phyloP scores from a whole-genome alignment of 1,140 invertebrate genomes.

The Drosophila repleta region DNA sequence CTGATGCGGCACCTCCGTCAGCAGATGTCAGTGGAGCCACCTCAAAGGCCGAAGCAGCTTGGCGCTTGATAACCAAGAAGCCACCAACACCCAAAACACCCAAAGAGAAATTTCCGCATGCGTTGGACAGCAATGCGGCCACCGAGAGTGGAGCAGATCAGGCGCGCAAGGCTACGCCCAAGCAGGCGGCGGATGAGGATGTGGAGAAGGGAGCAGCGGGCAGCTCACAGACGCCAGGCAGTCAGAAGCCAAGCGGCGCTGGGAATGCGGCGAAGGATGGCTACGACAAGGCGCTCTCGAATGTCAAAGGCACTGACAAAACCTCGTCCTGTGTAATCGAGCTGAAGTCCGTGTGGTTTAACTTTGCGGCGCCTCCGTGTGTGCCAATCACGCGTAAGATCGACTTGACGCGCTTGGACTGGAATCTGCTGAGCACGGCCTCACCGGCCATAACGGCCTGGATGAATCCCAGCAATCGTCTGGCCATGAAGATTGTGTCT shows the following conservation, averaged over 20 bases:
- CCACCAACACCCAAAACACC: constrained; percentile 80
- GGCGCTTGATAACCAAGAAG: constrained; percentile 77
- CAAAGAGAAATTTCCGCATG: constrained; percentile 75
- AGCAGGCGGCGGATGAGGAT: constrained; percentile 68
- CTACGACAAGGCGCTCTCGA: constrained; percentile 74
- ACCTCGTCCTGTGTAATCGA: constrained; percentile 93
- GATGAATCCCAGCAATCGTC: constrained; percentile 97
- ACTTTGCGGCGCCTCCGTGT: constrained; percentile 97
- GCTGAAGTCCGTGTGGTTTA: constrained; percentile 96
- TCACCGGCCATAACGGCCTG: constrained; percentile 98
- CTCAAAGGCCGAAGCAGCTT: constrained; percentile 77
- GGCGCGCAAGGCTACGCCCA: constrained; percentile 55
- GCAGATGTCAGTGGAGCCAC: constrained; percentile 63
- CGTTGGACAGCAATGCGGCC: constrained; percentile 57
- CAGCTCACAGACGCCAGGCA: constrained; percentile 10
- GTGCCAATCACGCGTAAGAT: constrained; percentile 97
- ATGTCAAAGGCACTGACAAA: constrained; percentile 83
- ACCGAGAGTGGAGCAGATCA: constrained; percentile 49
- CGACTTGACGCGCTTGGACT: constrained; percentile 96
- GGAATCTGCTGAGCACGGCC: constrained; percentile 97
- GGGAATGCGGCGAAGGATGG: constrained; percentile 47
- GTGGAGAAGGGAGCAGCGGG: constrained; percentile 61
- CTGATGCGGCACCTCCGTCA: constrained; percentile 33
- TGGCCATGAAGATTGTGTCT: constrained; percentile 92
- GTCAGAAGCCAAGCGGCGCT: constrained; percentile 27